These are phyloP conservation scores for Saimiri boliviensis DNA, from an alignment of 2,113 vertebrate species.

Conservation along the genomic window DNA sequence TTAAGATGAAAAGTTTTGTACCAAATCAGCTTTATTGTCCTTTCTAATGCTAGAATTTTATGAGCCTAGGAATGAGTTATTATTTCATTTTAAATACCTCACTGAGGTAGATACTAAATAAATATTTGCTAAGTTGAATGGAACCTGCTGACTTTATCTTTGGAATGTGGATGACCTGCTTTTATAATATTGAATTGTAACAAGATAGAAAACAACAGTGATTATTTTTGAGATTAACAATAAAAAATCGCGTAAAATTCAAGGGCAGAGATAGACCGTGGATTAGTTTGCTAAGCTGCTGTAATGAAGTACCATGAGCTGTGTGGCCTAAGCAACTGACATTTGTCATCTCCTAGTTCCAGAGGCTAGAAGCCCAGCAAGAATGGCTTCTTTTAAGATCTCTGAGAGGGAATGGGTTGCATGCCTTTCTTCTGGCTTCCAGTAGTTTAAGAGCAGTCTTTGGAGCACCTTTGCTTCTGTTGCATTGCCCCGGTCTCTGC, in stretches of 20 bases:
- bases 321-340: background rate
- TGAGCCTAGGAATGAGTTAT: constrained; percentile 24
- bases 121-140: constrained; percentile 48
- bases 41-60: background rate
- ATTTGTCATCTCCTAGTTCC: background rate
- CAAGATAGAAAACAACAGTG: background rate
- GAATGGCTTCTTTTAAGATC: background rate
- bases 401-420: too few relatives aligned
- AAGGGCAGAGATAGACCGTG: background rate
- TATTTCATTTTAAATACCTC: constrained; percentile 44
- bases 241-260: background rate
- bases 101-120: background rate
- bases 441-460: background rate
- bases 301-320: background rate
- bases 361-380: background rate
- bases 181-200: constrained; percentile 25
- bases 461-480: background rate
- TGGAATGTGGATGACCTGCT: constrained; percentile 41
- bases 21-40: background rate
- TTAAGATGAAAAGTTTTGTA: background rate
- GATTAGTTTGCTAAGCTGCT: background rate
- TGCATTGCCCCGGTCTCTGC: background rate
- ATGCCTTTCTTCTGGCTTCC: background rate
- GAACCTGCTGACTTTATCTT: constrained; percentile 38
- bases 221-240: constrained; percentile 15